Conservation (phyloP, 2,113 vertebrate species). For the Candoia aspera region DNA sequence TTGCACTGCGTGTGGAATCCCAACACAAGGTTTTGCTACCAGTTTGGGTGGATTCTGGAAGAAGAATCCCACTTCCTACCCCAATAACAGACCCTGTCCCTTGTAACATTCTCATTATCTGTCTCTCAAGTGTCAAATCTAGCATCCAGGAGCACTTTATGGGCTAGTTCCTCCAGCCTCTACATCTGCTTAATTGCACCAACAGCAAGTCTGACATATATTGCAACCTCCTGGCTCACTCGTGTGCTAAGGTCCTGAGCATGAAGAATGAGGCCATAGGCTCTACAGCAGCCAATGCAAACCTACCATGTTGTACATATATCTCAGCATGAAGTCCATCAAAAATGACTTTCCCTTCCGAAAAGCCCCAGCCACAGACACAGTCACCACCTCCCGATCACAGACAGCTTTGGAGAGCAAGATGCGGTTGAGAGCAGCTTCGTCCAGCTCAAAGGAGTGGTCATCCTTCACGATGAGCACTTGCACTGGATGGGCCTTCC, state of each 20-base stretch:
- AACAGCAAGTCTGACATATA: background rate
- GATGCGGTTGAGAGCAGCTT: slow-evolving; percentile 89
- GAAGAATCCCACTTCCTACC: no score
- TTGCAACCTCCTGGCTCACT: background rate
- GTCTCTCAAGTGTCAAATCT: background rate
- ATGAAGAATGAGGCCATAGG: background rate
- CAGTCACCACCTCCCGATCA: slow-evolving; percentile 92
- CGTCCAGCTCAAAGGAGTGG: slow-evolving; percentile 96
- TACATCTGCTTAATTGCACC: background rate
- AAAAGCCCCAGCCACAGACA: slow-evolving; percentile 96
- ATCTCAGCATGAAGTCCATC: slow-evolving; percentile 99
- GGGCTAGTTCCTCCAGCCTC: background rate
- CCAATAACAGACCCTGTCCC: background rate
- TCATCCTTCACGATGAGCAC: slow-evolving; percentile 96
- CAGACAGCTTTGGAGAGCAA: slow-evolving; percentile 89
- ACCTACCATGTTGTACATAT: slow-evolving; percentile 94
- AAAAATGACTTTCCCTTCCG: slow-evolving; percentile 98
- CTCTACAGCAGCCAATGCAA: slow-evolving; percentile 58
- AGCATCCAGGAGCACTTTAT: background rate
- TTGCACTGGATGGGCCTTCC: slow-evolving; percentile 89
- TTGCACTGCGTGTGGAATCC: background rate
- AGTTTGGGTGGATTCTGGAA: background rate
- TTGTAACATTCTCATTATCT: background rate
- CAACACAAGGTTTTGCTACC: background rate
- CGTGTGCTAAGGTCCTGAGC: background rate